These are phyloP conservation scores for Drosophila imparisetae DNA, from an alignment of 2,888 invertebrate genomes.

Conservation along the genomic window DNA sequence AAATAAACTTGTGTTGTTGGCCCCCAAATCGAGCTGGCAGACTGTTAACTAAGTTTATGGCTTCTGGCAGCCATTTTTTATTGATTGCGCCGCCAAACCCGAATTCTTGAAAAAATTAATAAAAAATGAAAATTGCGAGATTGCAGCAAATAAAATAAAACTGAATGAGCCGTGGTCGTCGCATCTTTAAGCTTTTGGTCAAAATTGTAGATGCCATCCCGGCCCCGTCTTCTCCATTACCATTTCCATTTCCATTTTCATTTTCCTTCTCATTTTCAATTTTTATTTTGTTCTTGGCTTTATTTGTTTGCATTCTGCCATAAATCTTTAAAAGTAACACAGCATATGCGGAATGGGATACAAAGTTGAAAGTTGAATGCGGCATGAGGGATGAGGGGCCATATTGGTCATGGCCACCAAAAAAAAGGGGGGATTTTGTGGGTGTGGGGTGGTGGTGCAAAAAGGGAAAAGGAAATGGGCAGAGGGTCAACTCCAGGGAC, in stretches of 20 bases:
- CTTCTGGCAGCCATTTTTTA: conserved; percentile 47
- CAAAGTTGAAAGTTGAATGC: conserved; percentile 16
- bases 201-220: conserved; percentile 19
- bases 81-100: conserved; percentile 45
- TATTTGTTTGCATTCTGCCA: conserved; percentile 60
- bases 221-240: neutral
- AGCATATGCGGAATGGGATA: conserved; percentile 16
- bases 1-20: conserved; percentile 36
- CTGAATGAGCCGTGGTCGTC: conserved; percentile 26
- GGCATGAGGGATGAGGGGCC: neutral
- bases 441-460: neutral
- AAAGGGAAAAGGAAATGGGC: neutral
- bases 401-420: conserved; percentile 10
- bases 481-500: conserved; percentile 14
- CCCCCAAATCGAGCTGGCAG: conserved; percentile 22
- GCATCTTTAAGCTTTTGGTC: conserved; percentile 38
- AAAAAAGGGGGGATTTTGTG: neutral
- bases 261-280: conserved; percentile 9
- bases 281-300: conserved; percentile 24
- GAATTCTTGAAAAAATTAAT: conserved; percentile 70
- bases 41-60: conserved; percentile 43
- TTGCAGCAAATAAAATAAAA: conserved; percentile 40
- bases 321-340: conserved; percentile 65
- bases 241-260: conserved; percentile 18
- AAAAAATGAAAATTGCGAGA: conserved; percentile 62